Evolutionary conservation across 37 sponge, comb jelly and placozoan species (phyloP), one percentile per base, ranked within the genome.

Genomic region (Theonella swinhoei): DNA sequence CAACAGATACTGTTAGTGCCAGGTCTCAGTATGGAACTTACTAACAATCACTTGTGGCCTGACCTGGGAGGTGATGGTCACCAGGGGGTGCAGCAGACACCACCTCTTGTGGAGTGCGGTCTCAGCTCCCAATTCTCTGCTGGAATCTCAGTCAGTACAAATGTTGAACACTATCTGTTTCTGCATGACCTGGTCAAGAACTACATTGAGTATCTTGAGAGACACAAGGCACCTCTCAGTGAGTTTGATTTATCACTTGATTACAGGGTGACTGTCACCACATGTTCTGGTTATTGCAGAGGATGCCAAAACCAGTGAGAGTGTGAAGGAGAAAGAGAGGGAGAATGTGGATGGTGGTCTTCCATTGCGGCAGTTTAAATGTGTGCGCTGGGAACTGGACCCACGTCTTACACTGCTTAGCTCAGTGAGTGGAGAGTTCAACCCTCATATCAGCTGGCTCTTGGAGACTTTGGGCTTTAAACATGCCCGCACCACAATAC

Each of bases 391-490:
- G 99, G 82, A 94, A 42, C 80, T 99, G 36, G 89, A 99, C 42
- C 99, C 99, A 1, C 90, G 83, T 9, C 83, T 99, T 17, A n/a
- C 68, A 9, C 85, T 99, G 31, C 84, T 97, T 36, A 65, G 87
- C 32, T 68, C 80, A 37, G 93, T 93, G 24, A 91, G 88, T 60
- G 96, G 96, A 7, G 85, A 88, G 31, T 75, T 95, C 33, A 95
- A 98, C 72, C 95, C 95, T 39, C 93, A 92, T 68, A 91, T 99
- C 62, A 87, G 82, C 70, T 94, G 96, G 94, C 75, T 99, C 0
- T 70, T 99, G 32, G 90, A 99, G 70, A 94, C 58, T 78, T 90
- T 99, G 33, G 97, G 99, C 14, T 99, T 99, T 79, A 88, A 94
- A 43, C 75, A 99, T 33, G 94, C 99, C 25, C 82, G 78, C 2